Evolutionary conservation across 2,888 invertebrate species (phyloP), one percentile per base, ranked within the genome.

Genomic region (Eupithecia subumbrata): DNA sequence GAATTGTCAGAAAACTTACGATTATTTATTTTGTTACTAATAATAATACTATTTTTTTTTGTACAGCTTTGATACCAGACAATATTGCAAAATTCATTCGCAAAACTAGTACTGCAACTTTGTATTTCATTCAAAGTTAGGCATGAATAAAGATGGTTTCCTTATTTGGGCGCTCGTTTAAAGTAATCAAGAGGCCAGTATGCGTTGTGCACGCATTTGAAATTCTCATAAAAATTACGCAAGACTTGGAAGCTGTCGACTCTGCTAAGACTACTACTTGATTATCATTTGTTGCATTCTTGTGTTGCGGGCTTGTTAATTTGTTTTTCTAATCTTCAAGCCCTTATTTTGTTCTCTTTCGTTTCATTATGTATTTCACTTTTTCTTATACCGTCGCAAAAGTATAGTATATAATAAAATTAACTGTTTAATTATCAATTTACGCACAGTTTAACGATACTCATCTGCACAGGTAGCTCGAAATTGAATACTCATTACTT

Each of bases 131-230:
- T 77, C 72, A 75, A 66, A 70, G 70, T 66, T 72, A 30, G 48
- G 25, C 63, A 73, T 78, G 60, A 75, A 79, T 80, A 78, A 79
- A 78, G 76, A 75, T 72, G 76, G 70, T 48, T 73, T 72, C 72
- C 78, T 73, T 80, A 81, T 79, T 74, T 72, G 76, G 79, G 76
- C 52, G 72, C 48, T 69, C 64, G 76, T 78, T 79, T 76, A 75
- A 75, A 78, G 76, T 79, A 77, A 78, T 76, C 74, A 73, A 66
- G 69, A 69, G 69, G 25, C 74, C 68, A 79, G 77, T 78, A 76
- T 75, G 76, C 73, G 56, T 74, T 77, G 77, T 74, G 76, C 73
- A 76, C 64, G 76, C 64, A 77, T 77, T 77, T 76, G 72, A 73
- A 76, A 78, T 79, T 74, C 74, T 72, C 43, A 56, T 56, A 22